Base-by-base conservation (phyloP, 2,888 invertebrate genomes). In the Idaea straminata region DNA sequence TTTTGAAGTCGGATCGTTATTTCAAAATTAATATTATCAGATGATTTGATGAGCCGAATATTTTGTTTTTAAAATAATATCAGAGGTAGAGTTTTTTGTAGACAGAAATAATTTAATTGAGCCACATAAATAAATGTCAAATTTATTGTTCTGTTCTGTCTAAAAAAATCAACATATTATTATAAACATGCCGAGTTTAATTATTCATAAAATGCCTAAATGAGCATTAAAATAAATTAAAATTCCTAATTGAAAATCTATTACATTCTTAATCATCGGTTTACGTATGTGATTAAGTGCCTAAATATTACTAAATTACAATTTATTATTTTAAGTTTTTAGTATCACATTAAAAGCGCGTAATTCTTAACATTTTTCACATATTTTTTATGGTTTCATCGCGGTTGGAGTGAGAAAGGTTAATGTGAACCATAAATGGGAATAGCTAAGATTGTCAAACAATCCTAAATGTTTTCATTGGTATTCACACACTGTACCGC, bases 1-100 rank as follows among this genome's bases (percentile, higher is more conserved):
- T 67, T 67, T 57, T 69, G 62, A 58, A 60, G 66, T 69, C 58
- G 70, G 3, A 47, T 47, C 13, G 7, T 6, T 38, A 38, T 10
- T 6, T 47, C 47, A 47, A 5, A 13, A 3, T 47, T 47, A 13
- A 47, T 47, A 13, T 47, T 5, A 47, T 7, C 47, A 47, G 47
- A 13, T 47, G 5, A 47, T 13, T 47, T 47, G 47, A 47, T 47
- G 47, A 47, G 47, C 47, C 47, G 10, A 47, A 13, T 47, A n/a
- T n/a, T n/a, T n/a, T 38, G 38, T 13, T 38, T 38, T 38, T 38
- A 38, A 38, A 38, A 38, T 38, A 5, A 38, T 38, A 38, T 10
- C 38, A 13, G 38, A 38, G 38, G 38, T 38, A 6, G 38, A 38
- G 6, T 38, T 38, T 6, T 38, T 38, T 6, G 38, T 3, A 36